Conservation (phyloP, 1,140 invertebrate genomes). For the Drosophila burlai region DNA sequence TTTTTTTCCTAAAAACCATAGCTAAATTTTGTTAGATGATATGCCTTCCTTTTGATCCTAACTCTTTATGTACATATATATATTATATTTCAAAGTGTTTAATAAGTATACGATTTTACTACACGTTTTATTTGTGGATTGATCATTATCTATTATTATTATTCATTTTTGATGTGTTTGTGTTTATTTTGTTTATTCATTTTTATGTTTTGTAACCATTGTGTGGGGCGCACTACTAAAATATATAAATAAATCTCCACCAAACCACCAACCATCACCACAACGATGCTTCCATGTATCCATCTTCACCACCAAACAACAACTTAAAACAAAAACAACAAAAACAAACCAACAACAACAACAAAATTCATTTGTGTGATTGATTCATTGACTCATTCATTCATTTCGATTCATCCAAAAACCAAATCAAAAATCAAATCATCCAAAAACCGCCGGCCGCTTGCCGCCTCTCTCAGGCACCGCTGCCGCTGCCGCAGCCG, state of each 20-base stretch:
- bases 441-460: conserved; percentile 58
- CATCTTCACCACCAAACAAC: conserved; percentile 40
- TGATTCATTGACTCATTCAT: conserved; percentile 78
- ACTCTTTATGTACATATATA: conserved; percentile 18
- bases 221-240: conserved; percentile 77
- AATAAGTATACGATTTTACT: conserved; percentile 23
- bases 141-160: conserved; percentile 30
- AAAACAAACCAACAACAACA: conserved; percentile 3
- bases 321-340: conserved; percentile 36
- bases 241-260: conserved; percentile 54
- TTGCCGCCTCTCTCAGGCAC: conserved; percentile 36
- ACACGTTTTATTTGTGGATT: conserved; percentile 18
- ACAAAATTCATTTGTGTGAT: conserved; percentile 59
- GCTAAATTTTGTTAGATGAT: conserved; percentile 29
- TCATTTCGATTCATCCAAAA: conserved; percentile 69
- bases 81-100: conserved; percentile 27
- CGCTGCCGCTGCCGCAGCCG: conserved; percentile 19
- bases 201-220: conserved; percentile 78
- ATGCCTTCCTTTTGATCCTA: conserved; percentile 12
- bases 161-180: conserved; percentile 52
- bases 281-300: conserved; percentile 52
- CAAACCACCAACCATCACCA: conserved; percentile 45
- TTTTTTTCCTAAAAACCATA: background rate
- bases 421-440: conserved; percentile 30
- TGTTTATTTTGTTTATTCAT: conserved; percentile 71